Evolutionary conservation across 2,797 vertebrate species (phyloP).

Genomic region (Myripristis jacobus): DNA sequence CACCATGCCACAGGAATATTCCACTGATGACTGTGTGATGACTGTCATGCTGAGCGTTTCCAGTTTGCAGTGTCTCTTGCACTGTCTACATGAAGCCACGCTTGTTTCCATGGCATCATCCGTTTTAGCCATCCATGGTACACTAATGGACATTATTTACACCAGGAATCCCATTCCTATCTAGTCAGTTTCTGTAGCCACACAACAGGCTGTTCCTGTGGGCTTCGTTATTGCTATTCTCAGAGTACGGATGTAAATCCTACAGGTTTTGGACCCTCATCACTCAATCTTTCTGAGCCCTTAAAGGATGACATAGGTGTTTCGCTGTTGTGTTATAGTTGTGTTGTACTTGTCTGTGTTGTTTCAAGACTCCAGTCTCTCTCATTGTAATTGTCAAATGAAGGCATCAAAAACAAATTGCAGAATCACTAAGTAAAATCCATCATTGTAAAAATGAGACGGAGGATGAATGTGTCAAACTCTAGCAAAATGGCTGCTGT

Average conservation of each 20-base stretch:
- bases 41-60: conserved; percentile 28
- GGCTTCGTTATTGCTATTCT: no score
- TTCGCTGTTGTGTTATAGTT: conserved; percentile 11
- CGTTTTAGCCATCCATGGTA: conserved; percentile 39
- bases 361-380: conserved; percentile 14
- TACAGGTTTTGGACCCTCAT: conserved; percentile 27
- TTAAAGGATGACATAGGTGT: conserved; percentile 24
- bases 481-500: no score
- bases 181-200: conserved; percentile 1
- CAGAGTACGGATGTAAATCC: background rate
- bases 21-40: conserved; percentile 21
- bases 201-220: no score
- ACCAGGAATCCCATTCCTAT: conserved; percentile 16
- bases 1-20: conserved; percentile 30
- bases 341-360: no score
- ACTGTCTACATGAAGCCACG: conserved; percentile 23
- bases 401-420: conserved; percentile 42
- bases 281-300: background rate
- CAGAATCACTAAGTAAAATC: conserved; percentile 34
- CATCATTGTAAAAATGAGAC: conserved; percentile 37
- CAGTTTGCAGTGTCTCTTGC: conserved; percentile 27
- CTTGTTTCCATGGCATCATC: conserved; percentile 38
- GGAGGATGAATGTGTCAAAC: conserved; percentile 39
- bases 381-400: conserved; percentile 16
- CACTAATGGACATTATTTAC: conserved; percentile 31